These are phyloP conservation scores for Hipposideros larvatus DNA, from an alignment of 2,797 vertebrate species.

Conservation along the genomic window DNA sequence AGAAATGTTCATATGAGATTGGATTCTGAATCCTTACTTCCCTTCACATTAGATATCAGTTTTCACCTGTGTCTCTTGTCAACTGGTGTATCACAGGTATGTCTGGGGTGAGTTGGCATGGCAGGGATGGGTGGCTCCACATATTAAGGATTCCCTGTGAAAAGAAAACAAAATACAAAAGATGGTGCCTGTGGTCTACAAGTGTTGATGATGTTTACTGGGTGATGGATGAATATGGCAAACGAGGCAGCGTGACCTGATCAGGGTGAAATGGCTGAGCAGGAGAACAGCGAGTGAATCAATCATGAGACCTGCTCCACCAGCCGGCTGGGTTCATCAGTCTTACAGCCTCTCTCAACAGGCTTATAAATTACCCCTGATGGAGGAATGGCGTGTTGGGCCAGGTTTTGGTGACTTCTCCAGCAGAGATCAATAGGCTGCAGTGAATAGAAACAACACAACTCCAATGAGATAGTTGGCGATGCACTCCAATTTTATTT, in stretches of 20 bases:
- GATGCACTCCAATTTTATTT: slow-evolving; percentile 25
- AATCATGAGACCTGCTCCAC: slow-evolving; percentile 83
- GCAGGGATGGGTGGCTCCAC: neutral
- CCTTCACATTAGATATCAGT: neutral
- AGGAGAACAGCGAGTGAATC: slow-evolving; percentile 85
- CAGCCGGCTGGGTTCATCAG: slow-evolving; percentile 87
- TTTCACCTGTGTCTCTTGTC: neutral
- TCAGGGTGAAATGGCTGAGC: slow-evolving; percentile 86
- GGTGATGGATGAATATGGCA: slow-evolving; percentile 87
- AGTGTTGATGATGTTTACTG: slow-evolving; percentile 86
- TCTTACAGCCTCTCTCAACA: slow-evolving; percentile 84
- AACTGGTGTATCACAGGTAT: neutral
- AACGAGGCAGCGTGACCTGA: slow-evolving; percentile 74
- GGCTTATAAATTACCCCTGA: slow-evolving; percentile 84
- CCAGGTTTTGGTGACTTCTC: slow-evolving; percentile 75
- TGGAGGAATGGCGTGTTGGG: slow-evolving; percentile 80
- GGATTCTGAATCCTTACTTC: neutral
- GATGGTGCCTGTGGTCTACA: slow-evolving; percentile 69
- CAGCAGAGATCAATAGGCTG: slow-evolving; percentile 83
- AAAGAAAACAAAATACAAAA: slow-evolving; percentile 68
- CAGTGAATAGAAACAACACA: slow-evolving; percentile 66
- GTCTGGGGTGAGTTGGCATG: neutral
- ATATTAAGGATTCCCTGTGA: slow-evolving; percentile 46
- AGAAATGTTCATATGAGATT: neutral
- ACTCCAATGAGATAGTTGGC: slow-evolving; percentile 39